phyloP scores from a whole-genome alignment of 2,797 vertebrate species.

The Sparus aurata region DNA sequence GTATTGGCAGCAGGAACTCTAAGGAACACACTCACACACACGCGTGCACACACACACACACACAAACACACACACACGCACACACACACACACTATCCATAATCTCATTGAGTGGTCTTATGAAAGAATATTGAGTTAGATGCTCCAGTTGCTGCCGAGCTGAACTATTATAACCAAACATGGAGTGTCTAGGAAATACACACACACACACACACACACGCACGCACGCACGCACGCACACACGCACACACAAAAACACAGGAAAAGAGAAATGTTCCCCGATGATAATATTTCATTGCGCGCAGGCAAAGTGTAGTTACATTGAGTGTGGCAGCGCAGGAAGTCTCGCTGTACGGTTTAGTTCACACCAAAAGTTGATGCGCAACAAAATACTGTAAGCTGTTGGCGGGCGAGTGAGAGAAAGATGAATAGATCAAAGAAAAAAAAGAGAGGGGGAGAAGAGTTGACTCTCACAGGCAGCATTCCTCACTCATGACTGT shows the following conservation, averaged over 20 bases:
- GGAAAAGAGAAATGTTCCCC: neutral
- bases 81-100: slow-evolving; percentile 37
- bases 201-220: slow-evolving; percentile 14
- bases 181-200: slow-evolving; percentile 45
- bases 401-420: slow-evolving; percentile 1
- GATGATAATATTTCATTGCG: slow-evolving; percentile 17
- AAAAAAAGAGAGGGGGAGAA: slow-evolving; percentile 46
- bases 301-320: neutral
- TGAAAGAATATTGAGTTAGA: slow-evolving; percentile 63
- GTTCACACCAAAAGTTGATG: slow-evolving; percentile 2
- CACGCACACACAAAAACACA: slow-evolving; percentile 17
- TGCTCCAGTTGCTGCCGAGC: slow-evolving; percentile 58
- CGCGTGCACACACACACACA: slow-evolving; percentile 16
- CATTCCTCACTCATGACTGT: slow-evolving; percentile 82
- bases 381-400: slow-evolving; percentile 12
- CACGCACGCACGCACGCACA: neutral
- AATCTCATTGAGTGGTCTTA: slow-evolving; percentile 60
- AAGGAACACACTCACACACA: neutral
- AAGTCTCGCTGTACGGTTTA: slow-evolving; percentile 1
- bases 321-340: neutral
- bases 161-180: slow-evolving; percentile 68
- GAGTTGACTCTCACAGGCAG: slow-evolving; percentile 58
- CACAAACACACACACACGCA: slow-evolving; percentile 27
- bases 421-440: slow-evolving; percentile 65
- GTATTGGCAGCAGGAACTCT: slow-evolving; percentile 50